Base-by-base conservation (phyloP, 2,113 vertebrate species). In the Brevimyrus niger region DNA sequence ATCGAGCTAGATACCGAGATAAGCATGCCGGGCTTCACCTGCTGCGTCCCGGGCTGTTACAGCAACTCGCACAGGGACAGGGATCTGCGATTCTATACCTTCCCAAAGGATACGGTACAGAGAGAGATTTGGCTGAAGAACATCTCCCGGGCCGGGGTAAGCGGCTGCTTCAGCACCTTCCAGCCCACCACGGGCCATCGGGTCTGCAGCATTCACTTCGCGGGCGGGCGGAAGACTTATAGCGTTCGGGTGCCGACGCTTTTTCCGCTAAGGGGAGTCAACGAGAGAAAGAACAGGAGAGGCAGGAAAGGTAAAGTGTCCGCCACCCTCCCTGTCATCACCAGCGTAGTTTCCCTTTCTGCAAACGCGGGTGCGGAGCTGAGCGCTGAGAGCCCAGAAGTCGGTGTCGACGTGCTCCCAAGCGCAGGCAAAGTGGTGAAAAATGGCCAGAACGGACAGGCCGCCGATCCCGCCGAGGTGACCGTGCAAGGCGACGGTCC, bases 161-260 rank as follows among this genome's bases (percentile, higher is more conserved):
- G 97, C 93, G 98, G 98, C 92, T 99, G 98, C 93, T 99, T 99
- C 94, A 98, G 97, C 94, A 99, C 98, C 92, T 99, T 99, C 93
- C 97, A 99, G 92, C 98, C 98, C 95, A 98, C 98, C 89, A 98
- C 97, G 0, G 98, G 98, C 50, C 98, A 99, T 94, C 96, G 98
- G 31, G 98, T 99, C 86, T 99, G 98, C 94, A 99, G 98, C 94
- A 97, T 97, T 85, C 98, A 99, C 93, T 99, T 99, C 93, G 94
- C 97, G 35, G 98, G 98, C n/a, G 98, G 98, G 76, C 96, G 98
- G 92, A 99, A 99, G 93, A 98, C 98, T 88, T 99, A 99, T 94
- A 97, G 95, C 84, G 96, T 98, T 91, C 94, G 97, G n/a, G 97
- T 99, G 3, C 98, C 98, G 89, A 98, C 98, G 87, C 97, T 98